Evolutionary conservation across 2,888 invertebrate species (phyloP).

Genomic region (Plagodis dolabraria): DNA sequence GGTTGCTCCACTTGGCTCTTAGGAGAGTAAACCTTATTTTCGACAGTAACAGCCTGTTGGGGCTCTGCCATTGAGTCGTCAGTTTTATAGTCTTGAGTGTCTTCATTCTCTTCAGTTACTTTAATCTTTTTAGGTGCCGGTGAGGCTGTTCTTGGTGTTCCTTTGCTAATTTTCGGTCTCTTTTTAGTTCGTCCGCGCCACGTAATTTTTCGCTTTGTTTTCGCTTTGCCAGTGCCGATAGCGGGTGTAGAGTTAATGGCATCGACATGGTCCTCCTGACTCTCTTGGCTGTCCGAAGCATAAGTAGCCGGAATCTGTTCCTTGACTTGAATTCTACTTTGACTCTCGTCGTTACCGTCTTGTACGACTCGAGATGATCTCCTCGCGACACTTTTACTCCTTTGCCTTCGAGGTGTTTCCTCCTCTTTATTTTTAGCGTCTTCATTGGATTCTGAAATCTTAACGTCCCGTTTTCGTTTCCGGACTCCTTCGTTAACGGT

Average conservation of each 20-base stretch:
- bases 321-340: slow-evolving; percentile 48
- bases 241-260: slow-evolving; percentile 47
- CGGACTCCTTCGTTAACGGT: slow-evolving; percentile 58
- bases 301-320: slow-evolving; percentile 50
- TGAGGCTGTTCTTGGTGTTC: slow-evolving; percentile 46
- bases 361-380: slow-evolving; percentile 62
- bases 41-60: slow-evolving; percentile 38
- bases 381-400: slow-evolving; percentile 72
- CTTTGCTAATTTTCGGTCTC: slow-evolving; percentile 58
- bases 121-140: slow-evolving; percentile 68
- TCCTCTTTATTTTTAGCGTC: slow-evolving; percentile 62
- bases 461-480: slow-evolving; percentile 71
- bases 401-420: slow-evolving; percentile 61
- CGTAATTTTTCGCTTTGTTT: slow-evolving; percentile 76
- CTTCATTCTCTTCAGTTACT: slow-evolving; percentile 49
- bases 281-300: slow-evolving; percentile 76
- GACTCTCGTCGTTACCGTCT: slow-evolving; percentile 54
- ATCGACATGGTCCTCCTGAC: slow-evolving; percentile 63
- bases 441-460: slow-evolving; percentile 62
- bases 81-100: slow-evolving; percentile 57
- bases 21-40: slow-evolving; percentile 39
- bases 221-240: slow-evolving; percentile 52
- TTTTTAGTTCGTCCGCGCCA: slow-evolving; percentile 80
- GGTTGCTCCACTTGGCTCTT: slow-evolving; percentile 54
- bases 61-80: slow-evolving; percentile 62